Conservation (phyloP, 1,140 invertebrate genomes). For the Phymorhynchus buccinoides region DNA sequence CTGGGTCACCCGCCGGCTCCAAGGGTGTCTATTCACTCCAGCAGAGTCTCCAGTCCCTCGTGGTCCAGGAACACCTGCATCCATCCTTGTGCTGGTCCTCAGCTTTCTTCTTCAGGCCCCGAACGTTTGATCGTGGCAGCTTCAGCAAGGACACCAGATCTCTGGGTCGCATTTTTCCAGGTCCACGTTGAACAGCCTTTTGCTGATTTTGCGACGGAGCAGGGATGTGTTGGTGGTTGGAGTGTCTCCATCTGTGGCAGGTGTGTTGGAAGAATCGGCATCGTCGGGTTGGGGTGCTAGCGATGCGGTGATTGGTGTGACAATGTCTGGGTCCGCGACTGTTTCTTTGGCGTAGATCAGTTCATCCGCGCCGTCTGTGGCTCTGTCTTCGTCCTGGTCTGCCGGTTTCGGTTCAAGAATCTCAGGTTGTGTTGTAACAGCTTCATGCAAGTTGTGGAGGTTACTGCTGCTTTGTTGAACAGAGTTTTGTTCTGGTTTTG, state of each 20-base stretch:
- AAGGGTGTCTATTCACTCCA: conserved; percentile 73
- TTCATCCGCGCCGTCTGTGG: too few species aligned
- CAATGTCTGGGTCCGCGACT: not conserved
- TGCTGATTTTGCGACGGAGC: conserved; percentile 44
- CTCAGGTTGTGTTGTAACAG: not conserved
- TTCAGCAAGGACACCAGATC: conserved; percentile 71
- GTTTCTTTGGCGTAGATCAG: not conserved
- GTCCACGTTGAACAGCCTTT: conserved; percentile 50
- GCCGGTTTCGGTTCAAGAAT: too few species aligned
- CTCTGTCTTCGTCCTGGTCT: not conserved
- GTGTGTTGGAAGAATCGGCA: not conserved
- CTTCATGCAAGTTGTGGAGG: not conserved
- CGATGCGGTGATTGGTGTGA: not conserved
- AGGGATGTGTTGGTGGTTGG: conserved; percentile 28
- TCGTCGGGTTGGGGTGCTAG: not conserved
- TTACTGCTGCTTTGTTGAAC: too few species aligned
- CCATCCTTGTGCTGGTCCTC: conserved; percentile 71
- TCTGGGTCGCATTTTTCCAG: conserved; percentile 68
- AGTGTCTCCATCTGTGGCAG: not conserved
- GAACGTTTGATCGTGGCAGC: conserved; percentile 73
- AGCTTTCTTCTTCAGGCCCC: conserved; percentile 72
- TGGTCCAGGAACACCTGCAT: conserved; percentile 75
- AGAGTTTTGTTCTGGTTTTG: not conserved
- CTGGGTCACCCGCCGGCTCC: conserved; percentile 62
- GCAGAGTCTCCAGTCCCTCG: conserved; percentile 74